Base-by-base conservation (phyloP, 64 coral and sea anemone genomes). In the Pocillopora damicornis region DNA sequence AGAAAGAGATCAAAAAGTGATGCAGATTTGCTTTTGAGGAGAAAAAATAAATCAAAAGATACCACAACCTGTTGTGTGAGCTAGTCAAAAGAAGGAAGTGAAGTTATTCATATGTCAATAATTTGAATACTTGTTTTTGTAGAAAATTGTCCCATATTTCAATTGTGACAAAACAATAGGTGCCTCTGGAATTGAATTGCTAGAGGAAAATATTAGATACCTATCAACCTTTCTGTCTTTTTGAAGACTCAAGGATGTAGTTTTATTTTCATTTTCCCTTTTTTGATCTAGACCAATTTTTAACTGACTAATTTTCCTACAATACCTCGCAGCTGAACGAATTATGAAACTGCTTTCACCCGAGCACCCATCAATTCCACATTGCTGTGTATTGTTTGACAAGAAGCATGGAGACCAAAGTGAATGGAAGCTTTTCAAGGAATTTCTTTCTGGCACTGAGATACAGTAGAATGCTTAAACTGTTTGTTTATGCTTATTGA, bases 341-440 rank as follows among this genome's bases (percentile, higher is more conserved):
- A 89, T 93, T 73, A 89, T 89, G 91, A 93, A 93, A 93, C 88
- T 93, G 76, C 60, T 93, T 63, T 88, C 91, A 30, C 87, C 91
- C 30, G 86, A 88, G 23, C 77, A 80, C 64, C 91, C 86, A 16
- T 77, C 77, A 71, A 75, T 87, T 30, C 78, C 79, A 38, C 78
- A 93, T 59, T 76, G 91, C 87, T 93, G 91, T 93, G 83, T 93
- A 74, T 84, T 93, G 61, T 93, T 93, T 88, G 78, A 93, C 30
- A 84, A 76, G 64, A 87, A 88, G 75, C 77, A 93, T 67, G 87
- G 86, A 81, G 74, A 76, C 38, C 76, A 88, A 37, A 87, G 65
- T 36, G 91, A 93, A 37, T 93, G 91, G 91, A 93, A 81, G 16
- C 71, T 93, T 26, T 59, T 84, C 68, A 88, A 87, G 72, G 91